A percentile compares a stretch with the other conserved stretches of the same genome.
Evolutionary conservation across 1,140 invertebrate species (phyloP).

Genomic region (Rhagoletis zephyria): DNA sequence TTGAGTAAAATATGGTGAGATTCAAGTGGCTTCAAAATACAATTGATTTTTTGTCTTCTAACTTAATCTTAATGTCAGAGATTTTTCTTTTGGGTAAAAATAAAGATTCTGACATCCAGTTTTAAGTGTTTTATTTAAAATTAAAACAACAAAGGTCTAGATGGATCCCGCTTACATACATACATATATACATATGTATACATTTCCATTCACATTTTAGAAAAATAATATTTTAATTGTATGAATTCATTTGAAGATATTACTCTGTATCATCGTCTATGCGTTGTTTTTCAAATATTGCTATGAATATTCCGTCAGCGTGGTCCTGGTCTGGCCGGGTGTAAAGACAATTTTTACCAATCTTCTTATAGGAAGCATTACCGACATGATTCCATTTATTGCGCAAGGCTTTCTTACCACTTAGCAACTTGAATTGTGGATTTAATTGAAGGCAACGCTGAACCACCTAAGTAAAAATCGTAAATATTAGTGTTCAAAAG

Average conservation of each 20-base stretch:
- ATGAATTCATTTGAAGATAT: not conserved
- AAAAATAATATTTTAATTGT: not conserved
- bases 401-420: slow-evolving; percentile 77
- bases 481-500: not conserved
- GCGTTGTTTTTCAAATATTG: slow-evolving; percentile 80
- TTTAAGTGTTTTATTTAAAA: no score
- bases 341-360: slow-evolving; percentile 85
- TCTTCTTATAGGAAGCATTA: slow-evolving; percentile 76
- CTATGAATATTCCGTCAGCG: slow-evolving; percentile 95
- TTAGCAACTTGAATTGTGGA: slow-evolving; percentile 78
- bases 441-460: slow-evolving; percentile 76
- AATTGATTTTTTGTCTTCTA: no score
- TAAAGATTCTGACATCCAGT: no score
- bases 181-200: not conserved
- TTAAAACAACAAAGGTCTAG: no score
- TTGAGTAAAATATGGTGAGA: no score
- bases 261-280: not conserved
- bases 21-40: no score
- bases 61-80: no score
- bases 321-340: slow-evolving; percentile 82
- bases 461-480: slow-evolving; percentile 60
- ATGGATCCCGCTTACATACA: not conserved
- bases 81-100: no score
- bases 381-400: slow-evolving; percentile 81
- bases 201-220: not conserved